A percentile compares a stretch with the other conserved stretches of the same genome.
Evolutionary conservation across 2,113 vertebrate species (phyloP).

Genomic region (Garra rufa): DNA sequence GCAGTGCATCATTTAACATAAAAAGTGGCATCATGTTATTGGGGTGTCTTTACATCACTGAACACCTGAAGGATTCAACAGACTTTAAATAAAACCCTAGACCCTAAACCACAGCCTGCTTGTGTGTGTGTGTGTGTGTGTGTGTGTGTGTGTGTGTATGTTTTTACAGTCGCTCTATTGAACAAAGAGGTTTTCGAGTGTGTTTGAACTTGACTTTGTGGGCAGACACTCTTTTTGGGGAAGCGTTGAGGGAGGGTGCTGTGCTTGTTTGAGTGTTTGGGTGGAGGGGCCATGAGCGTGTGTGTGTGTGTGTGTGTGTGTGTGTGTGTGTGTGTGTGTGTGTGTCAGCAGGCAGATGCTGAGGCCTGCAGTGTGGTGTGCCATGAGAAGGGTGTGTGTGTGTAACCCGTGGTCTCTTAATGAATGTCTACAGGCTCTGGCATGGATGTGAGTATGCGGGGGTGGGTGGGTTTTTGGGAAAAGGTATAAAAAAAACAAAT

Average conservation of each 20-base stretch:
- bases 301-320: constrained; percentile 42
- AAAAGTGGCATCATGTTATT: not conserved
- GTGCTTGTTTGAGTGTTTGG: constrained; percentile 41
- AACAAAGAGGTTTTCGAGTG: constrained; percentile 14
- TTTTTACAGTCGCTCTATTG: too few relatives aligned
- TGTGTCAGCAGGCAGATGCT: constrained; percentile 34
- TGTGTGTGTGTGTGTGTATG: not conserved
- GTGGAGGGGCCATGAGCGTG: constrained; percentile 25
- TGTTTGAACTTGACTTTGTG: constrained; percentile 42
- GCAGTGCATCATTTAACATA: not conserved
- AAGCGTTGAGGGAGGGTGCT: constrained; percentile 22
- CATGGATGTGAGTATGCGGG: not conserved
- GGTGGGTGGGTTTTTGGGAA: constrained; percentile 27
- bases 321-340: constrained; percentile 38
- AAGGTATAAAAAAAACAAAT: constrained; percentile 22
- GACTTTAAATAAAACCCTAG: constrained; percentile 14
- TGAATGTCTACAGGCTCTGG: constrained; percentile 26
- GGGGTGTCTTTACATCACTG: not conserved
- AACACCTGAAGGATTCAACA: constrained; percentile 8
- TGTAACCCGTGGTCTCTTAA: constrained; percentile 30
- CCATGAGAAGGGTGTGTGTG: constrained; percentile 41
- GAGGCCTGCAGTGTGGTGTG: constrained; percentile 39
- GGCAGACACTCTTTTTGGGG: constrained; percentile 30
- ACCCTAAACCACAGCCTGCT: constrained; percentile 45
- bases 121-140: constrained; percentile 21